Evolutionary conservation across 1,140 invertebrate species (phyloP), one percentile per base, ranked within the genome.

Genomic region (Sweltsa coloradensis): DNA sequence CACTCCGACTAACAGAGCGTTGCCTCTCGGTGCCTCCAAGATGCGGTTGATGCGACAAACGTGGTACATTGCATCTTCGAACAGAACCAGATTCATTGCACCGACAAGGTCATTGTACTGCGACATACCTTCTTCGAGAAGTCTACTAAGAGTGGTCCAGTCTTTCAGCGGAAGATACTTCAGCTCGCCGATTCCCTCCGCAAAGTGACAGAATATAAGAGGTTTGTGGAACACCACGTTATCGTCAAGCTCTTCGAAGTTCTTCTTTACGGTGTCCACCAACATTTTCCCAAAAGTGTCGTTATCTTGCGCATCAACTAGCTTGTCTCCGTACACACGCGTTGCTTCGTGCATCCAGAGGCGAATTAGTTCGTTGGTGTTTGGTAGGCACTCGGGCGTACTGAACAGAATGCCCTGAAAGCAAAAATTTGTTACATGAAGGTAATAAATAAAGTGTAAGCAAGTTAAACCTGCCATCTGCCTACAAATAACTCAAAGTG

Each of bases 21-120:
- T 94, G 19, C 92, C 92, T 53, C 90, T 70, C 1, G 91, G 89
- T 18, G 81, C 76, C 66, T 96, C 90, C 49, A 97, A 66, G 50
- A 97, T 95, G 47, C 93, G 75, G 67, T 89, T 95, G 46, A 97
- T 97, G 53, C 86, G 74, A 61, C 72, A 70, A 21, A 95, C 79
- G 60, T 95, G 90, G 50, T 78, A 73, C 81, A 96, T 91, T 3
- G 93, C 92, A 63, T 96, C 92, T 60, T 95, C 89, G 61, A 97
- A 97, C 2, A 97, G 72, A 5, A 97, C 92, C 5, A 97, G 69
- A 67, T 95, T 93, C 89, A 97, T 95, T 1, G 82, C 83, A 3
- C 87, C 81, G 24, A 95, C 76, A 46, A 83, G 57, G 50, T 79
- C 74, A 61, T 94, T 93, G 57, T 97, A 97, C 41, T 76, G 79